These are phyloP conservation scores for Parascotia fuliginaria DNA, from an alignment of 2,888 invertebrate genomes.

Conservation along the genomic window DNA sequence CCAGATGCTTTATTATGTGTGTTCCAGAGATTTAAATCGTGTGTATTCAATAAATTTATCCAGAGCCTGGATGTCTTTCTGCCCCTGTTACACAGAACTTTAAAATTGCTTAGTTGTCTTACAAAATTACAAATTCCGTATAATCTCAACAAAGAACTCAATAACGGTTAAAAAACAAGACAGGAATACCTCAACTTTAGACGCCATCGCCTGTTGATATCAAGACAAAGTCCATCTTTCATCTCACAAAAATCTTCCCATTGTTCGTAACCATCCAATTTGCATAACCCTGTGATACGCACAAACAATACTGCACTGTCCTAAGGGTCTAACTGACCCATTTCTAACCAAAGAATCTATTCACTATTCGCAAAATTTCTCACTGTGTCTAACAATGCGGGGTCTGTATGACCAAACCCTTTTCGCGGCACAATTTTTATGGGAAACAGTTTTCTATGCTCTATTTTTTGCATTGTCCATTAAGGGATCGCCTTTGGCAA, in stretches of 20 bases:
- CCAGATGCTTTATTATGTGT: too few relatives aligned
- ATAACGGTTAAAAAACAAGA: constrained; percentile 28
- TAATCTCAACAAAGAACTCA: too few relatives aligned
- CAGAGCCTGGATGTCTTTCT: too few relatives aligned
- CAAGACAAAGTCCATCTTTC: constrained; percentile 39
- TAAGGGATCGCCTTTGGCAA: constrained; percentile 75
- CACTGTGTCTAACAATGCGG: constrained; percentile 76
- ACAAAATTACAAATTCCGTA: too few relatives aligned
- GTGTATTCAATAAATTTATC: too few relatives aligned
- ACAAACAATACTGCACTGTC: constrained; percentile 66
- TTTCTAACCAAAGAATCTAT: constrained; percentile 66
- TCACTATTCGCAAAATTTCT: constrained; percentile 75
- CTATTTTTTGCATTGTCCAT: constrained; percentile 84
- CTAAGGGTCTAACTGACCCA: constrained; percentile 76
- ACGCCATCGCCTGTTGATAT: constrained; percentile 5
- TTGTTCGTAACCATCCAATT: constrained; percentile 70
- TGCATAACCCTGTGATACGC: constrained; percentile 76
- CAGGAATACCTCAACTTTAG: neutral
- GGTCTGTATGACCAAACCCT: constrained; percentile 70
- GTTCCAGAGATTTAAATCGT: too few relatives aligned
- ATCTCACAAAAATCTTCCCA: constrained; percentile 53
- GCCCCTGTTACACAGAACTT: too few relatives aligned
- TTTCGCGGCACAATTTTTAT: constrained; percentile 78
- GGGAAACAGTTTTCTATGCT: constrained; percentile 80
- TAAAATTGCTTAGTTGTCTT: too few relatives aligned